phyloP scores from a whole-genome alignment of 2,888 invertebrate genomes.

The Drosophila quasianomalipes region DNA sequence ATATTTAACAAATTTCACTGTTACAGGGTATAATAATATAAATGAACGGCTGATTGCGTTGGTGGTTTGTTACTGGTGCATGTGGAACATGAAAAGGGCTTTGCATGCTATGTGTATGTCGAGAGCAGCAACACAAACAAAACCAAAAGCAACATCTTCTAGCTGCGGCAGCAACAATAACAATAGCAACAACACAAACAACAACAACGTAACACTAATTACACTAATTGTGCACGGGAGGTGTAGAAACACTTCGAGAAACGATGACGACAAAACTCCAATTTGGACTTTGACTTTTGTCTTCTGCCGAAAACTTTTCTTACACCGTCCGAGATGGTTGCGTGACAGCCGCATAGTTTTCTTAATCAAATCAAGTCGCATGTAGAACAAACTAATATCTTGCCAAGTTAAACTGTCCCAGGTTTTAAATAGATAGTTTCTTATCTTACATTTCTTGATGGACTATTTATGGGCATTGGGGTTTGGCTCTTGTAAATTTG shows the following conservation, averaged over 20 bases:
- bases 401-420: neutral
- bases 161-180: conserved; percentile 12
- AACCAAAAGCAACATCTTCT: conserved; percentile 31
- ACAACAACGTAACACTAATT: conserved; percentile 67
- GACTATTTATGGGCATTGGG: neutral
- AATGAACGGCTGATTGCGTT: conserved; percentile 68
- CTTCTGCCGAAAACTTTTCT: conserved; percentile 34
- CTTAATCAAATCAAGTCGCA: neutral
- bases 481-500: neutral
- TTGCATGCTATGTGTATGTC: conserved; percentile 59
- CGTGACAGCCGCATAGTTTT: conserved; percentile 50
- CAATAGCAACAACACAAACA: conserved; percentile 24
- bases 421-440: neutral
- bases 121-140: conserved; percentile 20
- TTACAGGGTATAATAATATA: conserved; percentile 40
- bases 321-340: conserved; percentile 44
- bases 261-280: conserved; percentile 76
- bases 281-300: conserved; percentile 69
- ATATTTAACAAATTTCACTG: neutral
- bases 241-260: conserved; percentile 72
- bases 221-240: conserved; percentile 71
- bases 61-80: conserved; percentile 48
- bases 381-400: neutral
- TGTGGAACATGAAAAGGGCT: conserved; percentile 70
- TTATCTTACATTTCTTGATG: neutral